Evolutionary conservation across 1,140 invertebrate genomes (phyloP).

Genomic region (Matsumurasca onukii): DNA sequence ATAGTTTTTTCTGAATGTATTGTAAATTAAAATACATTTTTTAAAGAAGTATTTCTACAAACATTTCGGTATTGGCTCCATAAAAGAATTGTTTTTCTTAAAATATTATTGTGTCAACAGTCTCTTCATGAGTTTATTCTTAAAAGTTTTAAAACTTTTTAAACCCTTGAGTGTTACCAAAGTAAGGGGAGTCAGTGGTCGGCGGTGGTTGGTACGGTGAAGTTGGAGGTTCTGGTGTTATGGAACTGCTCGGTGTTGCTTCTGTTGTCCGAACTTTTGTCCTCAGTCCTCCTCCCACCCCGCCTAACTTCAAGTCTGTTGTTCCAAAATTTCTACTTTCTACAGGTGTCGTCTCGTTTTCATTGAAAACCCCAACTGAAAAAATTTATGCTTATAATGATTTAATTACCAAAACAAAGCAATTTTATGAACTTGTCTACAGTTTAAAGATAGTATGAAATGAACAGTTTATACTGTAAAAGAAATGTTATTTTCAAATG

Average conservation of each 20-base stretch:
- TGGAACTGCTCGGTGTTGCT: conserved; percentile 37
- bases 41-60: too few relatives aligned
- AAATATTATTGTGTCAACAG: too few relatives aligned
- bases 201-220: conserved; percentile 53
- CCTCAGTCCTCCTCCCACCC: conserved; percentile 35
- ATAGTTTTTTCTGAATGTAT: too few relatives aligned
- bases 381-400: too few relatives aligned
- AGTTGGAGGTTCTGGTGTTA: conserved; percentile 40
- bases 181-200: conserved; percentile 51
- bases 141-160: too few relatives aligned
- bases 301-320: conserved; percentile 28
- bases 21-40: too few relatives aligned
- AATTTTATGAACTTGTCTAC: too few relatives aligned
- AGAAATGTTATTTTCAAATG: neutral
- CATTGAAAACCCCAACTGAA: conserved; percentile 57
- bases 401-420: too few relatives aligned
- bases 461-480: neutral
- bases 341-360: conserved; percentile 51
- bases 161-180: too few relatives aligned
- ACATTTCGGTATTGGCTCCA: too few relatives aligned
- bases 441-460: neutral
- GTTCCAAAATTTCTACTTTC: conserved; percentile 42
- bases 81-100: too few relatives aligned
- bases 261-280: conserved; percentile 22
- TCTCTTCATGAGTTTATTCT: too few relatives aligned